phyloP scores from a whole-genome alignment of 2,113 vertebrate genomes.

The Colius striatus region DNA sequence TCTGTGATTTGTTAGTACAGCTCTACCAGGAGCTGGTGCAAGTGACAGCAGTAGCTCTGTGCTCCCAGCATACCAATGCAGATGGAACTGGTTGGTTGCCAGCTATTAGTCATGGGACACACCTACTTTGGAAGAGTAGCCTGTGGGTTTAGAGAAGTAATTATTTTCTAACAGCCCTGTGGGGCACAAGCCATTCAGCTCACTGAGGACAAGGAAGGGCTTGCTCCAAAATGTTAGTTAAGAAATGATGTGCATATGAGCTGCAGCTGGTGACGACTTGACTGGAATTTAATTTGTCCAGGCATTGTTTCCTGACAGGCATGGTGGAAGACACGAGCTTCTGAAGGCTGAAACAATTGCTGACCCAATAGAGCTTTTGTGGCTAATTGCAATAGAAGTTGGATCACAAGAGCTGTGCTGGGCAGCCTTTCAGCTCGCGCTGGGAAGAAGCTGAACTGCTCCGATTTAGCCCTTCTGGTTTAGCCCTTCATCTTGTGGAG shows the following conservation, averaged over 20 bases:
- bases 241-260: neutral
- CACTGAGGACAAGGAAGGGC: neutral
- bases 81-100: neutral
- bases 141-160: neutral
- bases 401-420: neutral
- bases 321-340: neutral
- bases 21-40: neutral
- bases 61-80: neutral
- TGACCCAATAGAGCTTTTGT: neutral
- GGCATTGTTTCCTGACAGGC: neutral
- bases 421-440: neutral
- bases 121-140: neutral
- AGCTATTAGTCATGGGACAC: neutral
- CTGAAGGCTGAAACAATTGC: neutral
- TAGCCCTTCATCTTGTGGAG: neutral
- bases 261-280: neutral
- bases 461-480: too few species aligned
- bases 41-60: neutral
- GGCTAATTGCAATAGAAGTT: neutral
- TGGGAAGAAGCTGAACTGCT: neutral
- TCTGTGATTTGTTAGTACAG: neutral
- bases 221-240: neutral
- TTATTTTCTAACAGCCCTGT: neutral
- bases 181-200: neutral
- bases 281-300: neutral